Percentiles rank a stretch among this genome's conserved stretches.
These are phyloP conservation scores for Sturnus vulgaris DNA, from an alignment of 2,113 vertebrate genomes.

Conservation along the genomic window DNA sequence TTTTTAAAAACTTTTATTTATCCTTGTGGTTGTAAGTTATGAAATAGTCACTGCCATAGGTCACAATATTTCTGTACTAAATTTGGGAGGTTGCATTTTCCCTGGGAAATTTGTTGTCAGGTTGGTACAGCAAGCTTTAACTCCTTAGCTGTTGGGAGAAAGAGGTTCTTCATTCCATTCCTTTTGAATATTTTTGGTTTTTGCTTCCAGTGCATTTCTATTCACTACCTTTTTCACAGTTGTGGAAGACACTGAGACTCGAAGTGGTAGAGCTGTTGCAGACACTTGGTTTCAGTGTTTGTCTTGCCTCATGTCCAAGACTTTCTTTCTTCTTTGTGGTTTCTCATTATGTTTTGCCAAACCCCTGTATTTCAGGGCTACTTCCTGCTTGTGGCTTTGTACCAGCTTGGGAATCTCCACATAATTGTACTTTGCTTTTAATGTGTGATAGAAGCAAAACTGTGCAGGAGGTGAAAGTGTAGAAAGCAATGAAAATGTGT, in stretches of 20 bases:
- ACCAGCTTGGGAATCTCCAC: not conserved
- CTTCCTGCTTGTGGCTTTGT: constrained; percentile 2
- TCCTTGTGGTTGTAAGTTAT: constrained; percentile 19
- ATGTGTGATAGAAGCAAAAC: not conserved
- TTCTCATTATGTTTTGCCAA: constrained; percentile 13
- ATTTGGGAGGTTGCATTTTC: constrained; percentile 38
- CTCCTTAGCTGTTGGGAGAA: not conserved
- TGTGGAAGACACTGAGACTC: not conserved
- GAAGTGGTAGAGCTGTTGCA: not conserved
- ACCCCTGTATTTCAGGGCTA: not conserved
- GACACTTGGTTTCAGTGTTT: not conserved
- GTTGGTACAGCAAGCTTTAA: not conserved
- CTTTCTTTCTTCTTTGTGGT: not conserved
- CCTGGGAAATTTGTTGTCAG: not conserved
- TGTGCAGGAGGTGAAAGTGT: not conserved
- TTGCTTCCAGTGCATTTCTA: not conserved
- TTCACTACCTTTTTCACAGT: not conserved
- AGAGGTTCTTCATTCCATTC: not conserved
- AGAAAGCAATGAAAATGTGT: not conserved
- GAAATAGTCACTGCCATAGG: constrained; percentile 33
- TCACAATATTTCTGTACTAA: constrained; percentile 39
- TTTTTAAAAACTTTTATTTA: constrained; percentile 32
- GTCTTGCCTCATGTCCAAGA: not conserved
- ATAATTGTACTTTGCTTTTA: not conserved
- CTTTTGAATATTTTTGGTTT: not conserved